Base-by-base conservation (phyloP, 2,888 invertebrate species). In the Rugalucina vietnamica region DNA sequence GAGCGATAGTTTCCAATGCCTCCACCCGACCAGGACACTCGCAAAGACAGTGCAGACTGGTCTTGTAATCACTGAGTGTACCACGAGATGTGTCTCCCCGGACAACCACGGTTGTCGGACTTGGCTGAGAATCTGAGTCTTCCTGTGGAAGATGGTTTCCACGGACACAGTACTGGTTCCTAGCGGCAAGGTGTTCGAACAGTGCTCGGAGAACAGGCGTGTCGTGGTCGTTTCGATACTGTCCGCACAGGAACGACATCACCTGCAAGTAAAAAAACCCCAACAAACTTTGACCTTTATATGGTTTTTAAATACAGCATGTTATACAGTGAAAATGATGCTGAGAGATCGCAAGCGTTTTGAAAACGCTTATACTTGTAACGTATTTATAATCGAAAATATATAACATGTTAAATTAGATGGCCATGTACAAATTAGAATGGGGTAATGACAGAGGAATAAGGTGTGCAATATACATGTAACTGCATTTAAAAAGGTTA, bases 181-280 rank as follows among this genome's bases (percentile, higher is more conserved):
- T 84, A 0, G 88, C 84, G 2, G 91, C 90, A 36, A 91, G 84
- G 49, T 91, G 90, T 39, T 88, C 87, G 57, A 92, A 88, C 10
- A 91, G 76, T 0, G 82, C 76, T 24, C 82, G 81, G 10, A 91
- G 78, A 12, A 88, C 77, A 5, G 85, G 79, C 0, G 91, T 88
- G 70, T 92, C 90, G 14, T 76, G 54, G 50, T 92, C 92, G 8
- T 89, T 72, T 27, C 89, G 82, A 74, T 90, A 90, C 8, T 93
- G 81, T 21, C 92, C 93, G 79, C 91, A 93, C 69, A 91, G 81
- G 76, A 91, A 92, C 8, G 90, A 87, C 79, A 91, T 84, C 69
- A 89, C 54, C 85, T 88, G 84, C 8, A 81, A 57, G 37, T 65
- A 10, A 37, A 18, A 24, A 34, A 73, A 43, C 43, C 14, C 3